phyloP scores from a whole-genome alignment of 1,140 invertebrate species.

The Thalassaphorura encarpata region DNA sequence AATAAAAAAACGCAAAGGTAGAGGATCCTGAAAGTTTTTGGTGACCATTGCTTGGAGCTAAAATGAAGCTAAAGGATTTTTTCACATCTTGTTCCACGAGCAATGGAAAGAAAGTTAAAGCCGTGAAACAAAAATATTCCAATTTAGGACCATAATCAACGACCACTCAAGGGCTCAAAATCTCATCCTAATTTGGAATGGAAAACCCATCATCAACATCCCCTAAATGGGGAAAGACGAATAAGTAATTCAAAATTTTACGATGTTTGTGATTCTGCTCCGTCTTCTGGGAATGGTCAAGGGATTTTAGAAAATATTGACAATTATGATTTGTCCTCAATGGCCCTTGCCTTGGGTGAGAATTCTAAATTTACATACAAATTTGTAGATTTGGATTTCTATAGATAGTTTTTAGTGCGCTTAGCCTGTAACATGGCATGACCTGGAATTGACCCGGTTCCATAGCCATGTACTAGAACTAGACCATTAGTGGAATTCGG shows the following conservation, averaged over 20 bases:
- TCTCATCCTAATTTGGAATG: neutral
- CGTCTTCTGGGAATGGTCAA: neutral
- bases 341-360: neutral
- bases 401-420: no score
- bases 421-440: no score
- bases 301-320: neutral
- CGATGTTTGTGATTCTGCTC: neutral
- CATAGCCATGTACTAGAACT: neutral
- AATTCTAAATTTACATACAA: neutral
- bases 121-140: constrained; percentile 4
- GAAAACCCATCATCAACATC: neutral
- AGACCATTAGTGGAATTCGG: neutral
- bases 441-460: neutral
- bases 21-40: no score
- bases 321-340: constrained; percentile 2
- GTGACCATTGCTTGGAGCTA: neutral
- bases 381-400: neutral
- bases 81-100: constrained; percentile 16
- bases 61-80: constrained; percentile 25
- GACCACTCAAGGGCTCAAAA: neutral
- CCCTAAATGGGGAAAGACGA: neutral
- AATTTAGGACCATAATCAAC: constrained; percentile 8
- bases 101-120: constrained; percentile 9
- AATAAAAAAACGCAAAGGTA: no score
- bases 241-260: neutral